Evolutionary conservation across 1,140 invertebrate species (phyloP).

Genomic region (Cyclina sinensis): DNA sequence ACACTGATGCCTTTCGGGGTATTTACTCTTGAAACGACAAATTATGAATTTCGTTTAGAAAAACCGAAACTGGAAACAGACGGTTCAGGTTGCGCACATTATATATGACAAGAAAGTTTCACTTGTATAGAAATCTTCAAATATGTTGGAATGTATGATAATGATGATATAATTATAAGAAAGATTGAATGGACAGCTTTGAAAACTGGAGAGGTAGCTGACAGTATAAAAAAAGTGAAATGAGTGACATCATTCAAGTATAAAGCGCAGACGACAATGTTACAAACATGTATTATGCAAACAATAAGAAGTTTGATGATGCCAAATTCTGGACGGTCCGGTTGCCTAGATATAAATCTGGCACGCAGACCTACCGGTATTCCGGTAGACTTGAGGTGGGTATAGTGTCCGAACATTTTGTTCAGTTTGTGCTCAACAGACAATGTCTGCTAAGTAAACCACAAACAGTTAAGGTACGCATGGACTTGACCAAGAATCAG

Average conservation of each 20-base stretch:
- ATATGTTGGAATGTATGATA: background rate
- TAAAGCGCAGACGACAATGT: background rate
- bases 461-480: too few species aligned
- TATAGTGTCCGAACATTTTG: background rate
- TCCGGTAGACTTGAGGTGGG: conserved; percentile 11
- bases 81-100: too few species aligned
- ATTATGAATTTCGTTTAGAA: too few species aligned
- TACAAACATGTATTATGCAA: background rate
- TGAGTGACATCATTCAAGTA: background rate
- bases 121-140: too few species aligned
- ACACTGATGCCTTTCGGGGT: too few species aligned
- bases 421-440: too few species aligned
- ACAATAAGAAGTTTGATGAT: conserved; percentile 11
- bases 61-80: too few species aligned
- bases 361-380: background rate
- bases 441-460: too few species aligned
- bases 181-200: background rate
- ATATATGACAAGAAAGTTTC: too few species aligned
- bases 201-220: background rate
- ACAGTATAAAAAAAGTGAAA: background rate
- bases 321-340: conserved; percentile 47
- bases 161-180: background rate
- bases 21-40: too few species aligned
- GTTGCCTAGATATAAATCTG: conserved; percentile 8
- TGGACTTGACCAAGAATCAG: too few species aligned